Conservation (phyloP, 1,140 invertebrate species). For the Pygmarrhopalites habei region DNA sequence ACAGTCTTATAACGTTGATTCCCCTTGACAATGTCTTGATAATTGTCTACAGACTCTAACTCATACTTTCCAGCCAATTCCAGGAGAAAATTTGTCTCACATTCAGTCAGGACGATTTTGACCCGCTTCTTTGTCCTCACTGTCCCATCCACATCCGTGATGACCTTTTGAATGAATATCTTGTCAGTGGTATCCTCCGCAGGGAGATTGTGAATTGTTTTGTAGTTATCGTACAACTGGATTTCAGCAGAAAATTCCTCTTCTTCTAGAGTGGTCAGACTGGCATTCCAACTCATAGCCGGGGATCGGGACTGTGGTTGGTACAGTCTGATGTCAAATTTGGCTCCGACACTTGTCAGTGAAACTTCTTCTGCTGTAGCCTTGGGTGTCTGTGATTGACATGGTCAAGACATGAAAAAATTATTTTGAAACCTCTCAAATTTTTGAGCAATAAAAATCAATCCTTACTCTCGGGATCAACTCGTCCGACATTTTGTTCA, state of each 20-base stretch:
- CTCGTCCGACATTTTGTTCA: background rate
- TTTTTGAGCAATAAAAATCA: too few relatives aligned
- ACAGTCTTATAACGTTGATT: conserved; percentile 17
- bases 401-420: too few relatives aligned
- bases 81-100: conserved; percentile 13
- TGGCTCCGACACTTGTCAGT: too few relatives aligned
- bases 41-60: conserved; percentile 7
- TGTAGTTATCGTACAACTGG: background rate
- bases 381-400: background rate
- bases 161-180: background rate
- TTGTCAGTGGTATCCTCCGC: background rate
- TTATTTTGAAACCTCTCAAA: too few relatives aligned
- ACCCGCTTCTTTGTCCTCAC: background rate
- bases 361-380: background rate
- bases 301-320: background rate
- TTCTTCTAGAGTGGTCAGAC: conserved; percentile 9
- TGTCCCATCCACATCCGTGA: background rate
- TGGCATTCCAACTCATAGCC: conserved; percentile 10
- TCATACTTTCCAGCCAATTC: conserved; percentile 20
- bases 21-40: background rate
- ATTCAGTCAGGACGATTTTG: conserved; percentile 11
- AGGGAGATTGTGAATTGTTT: background rate
- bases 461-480: background rate
- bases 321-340: conserved; percentile 6
- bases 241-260: conserved; percentile 1